Evolutionary conservation across 2,888 invertebrate genomes (phyloP).

Genomic region (Sphecodes monilicornis): DNA sequence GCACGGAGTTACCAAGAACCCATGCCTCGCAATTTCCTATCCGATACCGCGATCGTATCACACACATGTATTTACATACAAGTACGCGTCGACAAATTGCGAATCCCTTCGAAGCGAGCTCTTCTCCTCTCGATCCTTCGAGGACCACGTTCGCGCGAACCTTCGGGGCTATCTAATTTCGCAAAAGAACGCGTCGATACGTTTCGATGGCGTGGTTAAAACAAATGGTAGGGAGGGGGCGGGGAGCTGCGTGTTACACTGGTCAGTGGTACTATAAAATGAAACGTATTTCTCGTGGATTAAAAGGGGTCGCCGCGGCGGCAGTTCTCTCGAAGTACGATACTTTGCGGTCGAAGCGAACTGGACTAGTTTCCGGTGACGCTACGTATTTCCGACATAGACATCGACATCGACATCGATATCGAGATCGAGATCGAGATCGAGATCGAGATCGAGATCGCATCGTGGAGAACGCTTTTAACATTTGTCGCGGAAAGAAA

Average conservation of each 20-base stretch:
- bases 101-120: conserved; percentile 53
- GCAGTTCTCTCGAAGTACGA: background rate
- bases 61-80: conserved; percentile 35
- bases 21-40: conserved; percentile 42
- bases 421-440: background rate
- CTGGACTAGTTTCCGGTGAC: too few relatives aligned
- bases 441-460: background rate
- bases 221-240: too few relatives aligned
- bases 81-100: conserved; percentile 53
- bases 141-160: background rate
- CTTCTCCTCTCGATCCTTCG: conserved; percentile 27
- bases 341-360: conserved; percentile 11
- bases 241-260: background rate
- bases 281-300: background rate
- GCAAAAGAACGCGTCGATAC: background rate
- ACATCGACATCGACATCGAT: background rate
- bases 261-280: background rate
- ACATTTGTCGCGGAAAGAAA: conserved; percentile 47
- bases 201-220: background rate
- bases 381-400: too few relatives aligned
- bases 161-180: background rate
- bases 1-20: conserved; percentile 59
- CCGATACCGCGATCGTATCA: conserved; percentile 60
- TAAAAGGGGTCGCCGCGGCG: background rate
- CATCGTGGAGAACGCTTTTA: conserved; percentile 40